Conservation (phyloP, 2,113 vertebrate genomes). For the pig (Sus scrofa) region DNA sequence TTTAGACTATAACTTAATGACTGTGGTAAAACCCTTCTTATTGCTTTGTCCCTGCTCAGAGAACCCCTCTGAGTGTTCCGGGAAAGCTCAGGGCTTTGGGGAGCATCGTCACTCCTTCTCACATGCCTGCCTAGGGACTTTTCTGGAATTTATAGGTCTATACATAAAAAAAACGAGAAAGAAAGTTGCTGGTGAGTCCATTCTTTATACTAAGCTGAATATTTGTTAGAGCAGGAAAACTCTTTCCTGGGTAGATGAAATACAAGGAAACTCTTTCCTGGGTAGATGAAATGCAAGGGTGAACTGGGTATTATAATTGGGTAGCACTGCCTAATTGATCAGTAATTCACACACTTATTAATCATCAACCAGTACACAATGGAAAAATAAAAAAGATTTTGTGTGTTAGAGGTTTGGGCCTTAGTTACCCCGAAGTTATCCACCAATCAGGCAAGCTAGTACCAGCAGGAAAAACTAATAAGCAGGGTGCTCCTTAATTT, state of each 20-base stretch:
- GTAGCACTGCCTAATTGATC: background rate
- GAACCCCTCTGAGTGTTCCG: background rate
- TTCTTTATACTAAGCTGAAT: background rate
- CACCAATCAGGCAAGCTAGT: background rate
- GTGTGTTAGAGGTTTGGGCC: background rate
- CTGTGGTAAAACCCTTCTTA: background rate
- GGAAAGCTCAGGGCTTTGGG: background rate
- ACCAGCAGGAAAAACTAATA: background rate
- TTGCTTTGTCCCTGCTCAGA: background rate
- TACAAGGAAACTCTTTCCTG: background rate
- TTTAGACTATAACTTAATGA: constrained; percentile 60
- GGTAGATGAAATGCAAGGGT: background rate
- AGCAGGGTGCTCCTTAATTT: background rate
- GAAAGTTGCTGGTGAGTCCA: background rate
- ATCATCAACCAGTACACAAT: background rate
- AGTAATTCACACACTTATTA: constrained; percentile 37
- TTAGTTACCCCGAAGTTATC: background rate
- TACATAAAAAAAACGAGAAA: background rate
- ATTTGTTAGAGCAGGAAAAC: background rate
- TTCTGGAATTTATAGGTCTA: background rate
- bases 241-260: background rate
- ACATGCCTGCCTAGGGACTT: background rate
- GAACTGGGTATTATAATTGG: background rate
- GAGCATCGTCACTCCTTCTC: background rate
- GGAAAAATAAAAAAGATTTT: background rate